A percentile compares a stretch with the other conserved stretches of the same genome.
These are phyloP conservation scores for Cephus spinipes DNA, from an alignment of 2,888 invertebrate genomes.

Conservation along the genomic window DNA sequence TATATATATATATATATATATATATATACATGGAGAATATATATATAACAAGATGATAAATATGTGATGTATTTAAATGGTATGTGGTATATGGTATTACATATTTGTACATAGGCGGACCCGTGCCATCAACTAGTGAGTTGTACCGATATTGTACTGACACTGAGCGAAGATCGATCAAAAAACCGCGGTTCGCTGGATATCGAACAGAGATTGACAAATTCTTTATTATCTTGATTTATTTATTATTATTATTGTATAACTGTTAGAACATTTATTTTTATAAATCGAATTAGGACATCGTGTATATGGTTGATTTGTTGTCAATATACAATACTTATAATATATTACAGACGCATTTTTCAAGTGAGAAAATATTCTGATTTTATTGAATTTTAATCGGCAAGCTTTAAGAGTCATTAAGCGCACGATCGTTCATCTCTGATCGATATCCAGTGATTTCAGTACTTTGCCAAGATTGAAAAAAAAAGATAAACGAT, in stretches of 20 bases:
- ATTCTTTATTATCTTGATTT: not conserved
- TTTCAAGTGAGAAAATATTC: not conserved
- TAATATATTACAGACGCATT: not conserved
- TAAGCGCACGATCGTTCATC: not conserved
- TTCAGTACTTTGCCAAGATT: not conserved
- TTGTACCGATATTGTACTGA: constrained; percentile 63
- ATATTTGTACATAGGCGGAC: constrained; percentile 65
- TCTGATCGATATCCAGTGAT: not conserved
- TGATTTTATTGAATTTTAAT: not conserved
- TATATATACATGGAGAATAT: constrained; percentile 40
- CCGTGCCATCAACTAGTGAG: constrained; percentile 66
- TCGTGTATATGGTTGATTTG: not conserved
- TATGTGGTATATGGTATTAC: constrained; percentile 65
- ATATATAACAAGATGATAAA: constrained; percentile 59
- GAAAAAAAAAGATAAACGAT: not conserved
- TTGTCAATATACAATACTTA: not conserved
- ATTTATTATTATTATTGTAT: not conserved
- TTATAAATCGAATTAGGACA: not conserved
- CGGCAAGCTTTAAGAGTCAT: not conserved
- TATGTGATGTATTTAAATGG: constrained; percentile 67
- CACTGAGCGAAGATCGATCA: constrained; percentile 20
- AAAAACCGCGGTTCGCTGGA: not conserved
- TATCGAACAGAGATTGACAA: not conserved
- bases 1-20: constrained; percentile 54
- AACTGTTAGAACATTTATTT: not conserved